These are phyloP conservation scores for Poecilia wingei DNA, from an alignment of 2,797 vertebrate genomes.

Conservation along the genomic window DNA sequence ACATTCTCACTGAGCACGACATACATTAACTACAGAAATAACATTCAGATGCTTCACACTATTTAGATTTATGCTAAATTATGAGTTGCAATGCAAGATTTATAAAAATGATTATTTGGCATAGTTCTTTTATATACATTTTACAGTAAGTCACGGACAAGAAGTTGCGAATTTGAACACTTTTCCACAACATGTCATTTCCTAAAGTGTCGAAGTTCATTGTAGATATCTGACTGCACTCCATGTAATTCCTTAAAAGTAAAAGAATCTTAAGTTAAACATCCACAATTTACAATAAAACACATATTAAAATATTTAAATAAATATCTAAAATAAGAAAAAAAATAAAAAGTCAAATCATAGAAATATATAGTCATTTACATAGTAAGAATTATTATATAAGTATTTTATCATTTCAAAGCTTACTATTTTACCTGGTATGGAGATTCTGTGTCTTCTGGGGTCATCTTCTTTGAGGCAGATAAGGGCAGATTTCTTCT, in stretches of 20 bases:
- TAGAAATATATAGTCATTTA: background rate
- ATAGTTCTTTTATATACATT: background rate
- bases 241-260: slow-evolving; percentile 81
- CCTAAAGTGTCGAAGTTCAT: slow-evolving; percentile 78
- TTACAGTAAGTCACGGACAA: slow-evolving; percentile 11
- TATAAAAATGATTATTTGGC: background rate
- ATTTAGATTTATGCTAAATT: background rate
- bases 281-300: background rate
- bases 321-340: background rate
- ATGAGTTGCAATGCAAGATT: background rate
- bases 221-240: slow-evolving; percentile 83
- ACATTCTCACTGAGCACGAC: background rate
- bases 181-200: slow-evolving; percentile 60
- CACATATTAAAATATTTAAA: background rate
- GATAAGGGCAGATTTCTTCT: slow-evolving; percentile 62
- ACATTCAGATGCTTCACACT: background rate
- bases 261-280: slow-evolving; percentile 2
- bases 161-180: slow-evolving; percentile 1
- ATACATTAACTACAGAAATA: background rate
- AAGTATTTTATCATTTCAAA: background rate
- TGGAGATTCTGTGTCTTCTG: slow-evolving; percentile 79
- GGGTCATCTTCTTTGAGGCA: slow-evolving; percentile 61
- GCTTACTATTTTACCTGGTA: slow-evolving; percentile 77
- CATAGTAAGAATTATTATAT: background rate
- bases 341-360: background rate